Evolutionary conservation across 2,888 invertebrate genomes (phyloP).

Genomic region (Formica aserva): DNA sequence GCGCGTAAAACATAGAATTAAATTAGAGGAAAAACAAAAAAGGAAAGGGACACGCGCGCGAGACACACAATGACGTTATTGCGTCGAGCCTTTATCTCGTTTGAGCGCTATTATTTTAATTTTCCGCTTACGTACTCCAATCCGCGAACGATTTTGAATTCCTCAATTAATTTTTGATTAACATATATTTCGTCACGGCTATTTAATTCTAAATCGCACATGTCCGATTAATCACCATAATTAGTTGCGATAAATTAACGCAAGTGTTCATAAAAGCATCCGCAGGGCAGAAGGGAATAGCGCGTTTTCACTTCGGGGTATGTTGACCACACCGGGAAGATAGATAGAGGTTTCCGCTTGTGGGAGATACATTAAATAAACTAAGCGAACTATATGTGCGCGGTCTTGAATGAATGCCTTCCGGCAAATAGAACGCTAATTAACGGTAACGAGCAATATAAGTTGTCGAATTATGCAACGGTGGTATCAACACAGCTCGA

Average conservation of each 20-base stretch:
- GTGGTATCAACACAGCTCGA: conserved; percentile 37
- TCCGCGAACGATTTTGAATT: background rate
- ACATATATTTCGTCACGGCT: background rate
- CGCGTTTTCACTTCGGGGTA: conserved; percentile 40
- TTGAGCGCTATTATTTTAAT: conserved; percentile 43
- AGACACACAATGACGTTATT: conserved; percentile 63
- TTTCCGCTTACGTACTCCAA: conserved; percentile 1
- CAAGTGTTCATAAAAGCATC: conserved; percentile 20
- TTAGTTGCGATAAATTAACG: conserved; percentile 43
- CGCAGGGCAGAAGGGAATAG: background rate
- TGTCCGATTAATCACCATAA: background rate
- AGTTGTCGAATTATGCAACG: conserved; percentile 52
- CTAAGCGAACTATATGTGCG: conserved; percentile 38
- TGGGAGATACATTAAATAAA: conserved; percentile 53
- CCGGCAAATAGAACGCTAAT: conserved; percentile 43
- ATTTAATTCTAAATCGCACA: background rate
- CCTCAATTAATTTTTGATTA: conserved; percentile 6
- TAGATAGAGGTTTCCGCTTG: conserved; percentile 49
- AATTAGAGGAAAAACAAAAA: conserved; percentile 67
- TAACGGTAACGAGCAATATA: conserved; percentile 53
- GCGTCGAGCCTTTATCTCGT: conserved; percentile 56
- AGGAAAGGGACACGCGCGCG: conserved; percentile 44
- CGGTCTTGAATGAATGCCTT: conserved; percentile 52
- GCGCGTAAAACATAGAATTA: conserved; percentile 72
- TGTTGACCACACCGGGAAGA: conserved; percentile 31